Percentiles rank a stretch among this genome's conserved stretches.
phyloP scores from a whole-genome alignment of 2,888 invertebrate species.

The Synanthedon andrenaeformis region DNA sequence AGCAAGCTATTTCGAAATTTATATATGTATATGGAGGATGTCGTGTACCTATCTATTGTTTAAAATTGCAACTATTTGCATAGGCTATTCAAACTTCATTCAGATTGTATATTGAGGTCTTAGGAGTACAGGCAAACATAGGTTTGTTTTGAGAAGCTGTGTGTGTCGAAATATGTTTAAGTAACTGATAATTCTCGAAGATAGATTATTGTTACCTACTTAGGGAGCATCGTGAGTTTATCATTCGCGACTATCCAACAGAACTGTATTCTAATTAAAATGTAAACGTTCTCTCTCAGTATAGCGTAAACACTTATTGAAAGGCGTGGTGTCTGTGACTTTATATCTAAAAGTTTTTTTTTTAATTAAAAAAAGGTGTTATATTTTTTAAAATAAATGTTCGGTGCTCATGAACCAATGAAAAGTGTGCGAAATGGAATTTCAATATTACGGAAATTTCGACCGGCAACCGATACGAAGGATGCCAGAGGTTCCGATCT shows the following conservation, averaged over 20 bases:
- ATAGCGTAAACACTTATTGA: slow-evolving; percentile 33
- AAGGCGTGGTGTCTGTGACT: slow-evolving; percentile 34
- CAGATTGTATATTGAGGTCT: not conserved
- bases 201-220: slow-evolving; percentile 12
- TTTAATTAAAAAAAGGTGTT: not conserved
- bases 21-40: not conserved
- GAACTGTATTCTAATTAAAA: slow-evolving; percentile 25
- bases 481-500: slow-evolving; percentile 49
- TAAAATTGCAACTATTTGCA: slow-evolving; percentile 22
- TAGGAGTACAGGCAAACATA: not conserved
- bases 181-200: not conserved
- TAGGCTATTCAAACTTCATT: slow-evolving; percentile 8
- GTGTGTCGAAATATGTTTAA: not conserved
- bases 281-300: slow-evolving; percentile 34
- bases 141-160: too few relatives aligned
- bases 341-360: not conserved
- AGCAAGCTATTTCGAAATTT: not conserved
- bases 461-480: slow-evolving; percentile 37
- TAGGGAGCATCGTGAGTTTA: slow-evolving; percentile 40
- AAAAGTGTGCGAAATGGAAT: slow-evolving; percentile 39
- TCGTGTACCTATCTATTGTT: slow-evolving; percentile 19
- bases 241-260: slow-evolving; percentile 39
- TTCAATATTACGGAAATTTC: slow-evolving; percentile 56
- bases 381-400: not conserved
- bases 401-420: not conserved